phyloP scores from a whole-genome alignment of 2,797 vertebrate species.

The Odontamblyopus lacepedii region DNA sequence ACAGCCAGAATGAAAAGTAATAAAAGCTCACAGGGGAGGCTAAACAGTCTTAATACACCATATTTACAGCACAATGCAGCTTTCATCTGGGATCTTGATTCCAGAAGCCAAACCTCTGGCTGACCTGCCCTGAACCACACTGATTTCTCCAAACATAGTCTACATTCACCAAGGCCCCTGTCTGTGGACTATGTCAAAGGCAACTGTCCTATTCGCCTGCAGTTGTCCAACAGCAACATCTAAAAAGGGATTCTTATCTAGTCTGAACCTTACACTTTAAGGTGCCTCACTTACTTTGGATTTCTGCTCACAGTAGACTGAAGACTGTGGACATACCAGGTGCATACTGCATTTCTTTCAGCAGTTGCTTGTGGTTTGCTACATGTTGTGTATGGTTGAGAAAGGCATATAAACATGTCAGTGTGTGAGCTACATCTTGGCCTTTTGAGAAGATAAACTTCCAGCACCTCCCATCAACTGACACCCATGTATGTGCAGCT shows the following conservation, averaged over 20 bases:
- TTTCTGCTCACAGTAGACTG: neutral
- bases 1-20: constrained; percentile 13
- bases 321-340: neutral
- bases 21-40: constrained; percentile 28
- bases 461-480: constrained; percentile 58
- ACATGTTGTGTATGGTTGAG: neutral
- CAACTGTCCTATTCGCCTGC: constrained; percentile 15
- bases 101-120: constrained; percentile 60
- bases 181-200: constrained; percentile 51
- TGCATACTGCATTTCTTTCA: neutral
- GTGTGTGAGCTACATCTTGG: constrained; percentile 11
- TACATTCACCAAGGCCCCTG: constrained; percentile 23
- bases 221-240: constrained; percentile 21
- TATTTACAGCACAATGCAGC: constrained; percentile 45
- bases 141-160: constrained; percentile 67
- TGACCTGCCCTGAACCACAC: constrained; percentile 48
- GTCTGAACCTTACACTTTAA: constrained; percentile 34
- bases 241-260: constrained; percentile 54
- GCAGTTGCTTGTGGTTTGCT: neutral
- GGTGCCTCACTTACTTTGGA: neutral
- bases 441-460: constrained; percentile 51
- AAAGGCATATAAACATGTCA: constrained; percentile 20
- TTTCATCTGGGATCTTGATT: constrained; percentile 51
- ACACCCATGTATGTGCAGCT: constrained; percentile 49
- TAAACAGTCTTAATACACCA: constrained; percentile 23